phyloP scores from a whole-genome alignment of 2,797 vertebrate genomes.

The Tachyglossus aculeatus region DNA sequence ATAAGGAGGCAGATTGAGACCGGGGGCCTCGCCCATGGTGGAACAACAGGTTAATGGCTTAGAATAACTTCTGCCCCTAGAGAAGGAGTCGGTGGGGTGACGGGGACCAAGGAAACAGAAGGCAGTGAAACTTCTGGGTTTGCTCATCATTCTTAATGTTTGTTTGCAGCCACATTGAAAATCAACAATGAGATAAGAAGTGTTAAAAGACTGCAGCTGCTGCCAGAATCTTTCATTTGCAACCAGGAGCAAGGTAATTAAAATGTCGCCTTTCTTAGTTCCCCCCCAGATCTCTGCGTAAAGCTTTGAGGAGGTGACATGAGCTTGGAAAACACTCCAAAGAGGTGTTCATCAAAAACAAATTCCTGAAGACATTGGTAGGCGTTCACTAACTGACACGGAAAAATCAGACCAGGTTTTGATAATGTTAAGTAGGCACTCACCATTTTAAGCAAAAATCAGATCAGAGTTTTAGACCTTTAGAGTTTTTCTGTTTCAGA shows the following conservation, averaged over 20 bases:
- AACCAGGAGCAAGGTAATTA: slow-evolving; percentile 80
- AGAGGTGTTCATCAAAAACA: too few relatives aligned
- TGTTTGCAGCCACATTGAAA: slow-evolving; percentile 84
- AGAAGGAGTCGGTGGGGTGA: background rate
- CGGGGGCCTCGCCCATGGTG: background rate
- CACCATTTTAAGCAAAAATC: too few relatives aligned
- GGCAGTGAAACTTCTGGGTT: background rate
- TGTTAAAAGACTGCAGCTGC: slow-evolving; percentile 82
- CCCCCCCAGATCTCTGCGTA: background rate
- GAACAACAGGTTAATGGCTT: background rate
- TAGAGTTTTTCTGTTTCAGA: too few relatives aligned
- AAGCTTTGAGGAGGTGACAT: background rate
- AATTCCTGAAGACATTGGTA: too few relatives aligned
- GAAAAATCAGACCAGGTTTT: too few relatives aligned
- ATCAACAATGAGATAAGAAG: slow-evolving; percentile 74
- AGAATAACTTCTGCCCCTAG: background rate
- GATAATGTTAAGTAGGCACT: too few relatives aligned
- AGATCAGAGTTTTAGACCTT: too few relatives aligned
- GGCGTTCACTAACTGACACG: too few relatives aligned
- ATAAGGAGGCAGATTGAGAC: background rate
- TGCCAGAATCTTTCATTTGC: slow-evolving; percentile 78
- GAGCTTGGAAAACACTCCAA: background rate
- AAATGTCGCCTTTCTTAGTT: background rate
- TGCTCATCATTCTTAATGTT: background rate
- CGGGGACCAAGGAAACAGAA: background rate